phyloP scores from a whole-genome alignment of 2,797 vertebrate species.

The Salarias fasciatus region DNA sequence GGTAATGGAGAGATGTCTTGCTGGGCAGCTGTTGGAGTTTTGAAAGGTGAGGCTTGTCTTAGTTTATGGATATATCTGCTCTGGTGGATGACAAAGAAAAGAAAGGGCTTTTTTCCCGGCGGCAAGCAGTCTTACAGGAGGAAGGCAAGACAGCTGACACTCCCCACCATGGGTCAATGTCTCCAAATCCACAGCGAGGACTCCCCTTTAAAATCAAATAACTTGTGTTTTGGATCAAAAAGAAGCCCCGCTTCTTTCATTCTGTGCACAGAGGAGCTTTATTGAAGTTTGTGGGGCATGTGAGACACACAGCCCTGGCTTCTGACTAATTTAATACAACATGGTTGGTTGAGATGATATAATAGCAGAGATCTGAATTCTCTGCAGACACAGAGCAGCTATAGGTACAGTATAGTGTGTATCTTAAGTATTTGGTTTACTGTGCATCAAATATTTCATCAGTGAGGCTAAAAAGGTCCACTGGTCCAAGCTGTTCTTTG shows the following conservation, averaged over 20 bases:
- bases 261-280: not conserved
- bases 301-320: slow-evolving; percentile 4
- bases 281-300: slow-evolving; percentile 14
- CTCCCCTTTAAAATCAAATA: slow-evolving; percentile 11
- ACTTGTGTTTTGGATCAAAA: slow-evolving; percentile 5
- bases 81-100: slow-evolving; percentile 12
- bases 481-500: too few relatives aligned
- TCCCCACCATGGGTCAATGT: not conserved
- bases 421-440: slow-evolving; percentile 9
- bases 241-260: not conserved
- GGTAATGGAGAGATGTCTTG: slow-evolving; percentile 37
- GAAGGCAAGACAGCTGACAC: not conserved
- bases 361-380: slow-evolving; percentile 3
- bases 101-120: slow-evolving; percentile 7
- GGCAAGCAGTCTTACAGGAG: not conserved
- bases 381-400: not conserved
- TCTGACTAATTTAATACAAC: too few relatives aligned
- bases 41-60: slow-evolving; percentile 29
- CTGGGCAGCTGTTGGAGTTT: slow-evolving; percentile 26
- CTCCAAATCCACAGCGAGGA: not conserved
- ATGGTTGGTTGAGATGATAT: not conserved
- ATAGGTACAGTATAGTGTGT: not conserved
- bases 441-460: not conserved
- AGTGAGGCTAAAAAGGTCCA: too few relatives aligned
- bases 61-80: slow-evolving; percentile 19